Percentiles rank a stretch among this genome's conserved stretches.
Evolutionary conservation across 2,888 invertebrate species (phyloP).

Genomic region (Sarcophaga rosellei): DNA sequence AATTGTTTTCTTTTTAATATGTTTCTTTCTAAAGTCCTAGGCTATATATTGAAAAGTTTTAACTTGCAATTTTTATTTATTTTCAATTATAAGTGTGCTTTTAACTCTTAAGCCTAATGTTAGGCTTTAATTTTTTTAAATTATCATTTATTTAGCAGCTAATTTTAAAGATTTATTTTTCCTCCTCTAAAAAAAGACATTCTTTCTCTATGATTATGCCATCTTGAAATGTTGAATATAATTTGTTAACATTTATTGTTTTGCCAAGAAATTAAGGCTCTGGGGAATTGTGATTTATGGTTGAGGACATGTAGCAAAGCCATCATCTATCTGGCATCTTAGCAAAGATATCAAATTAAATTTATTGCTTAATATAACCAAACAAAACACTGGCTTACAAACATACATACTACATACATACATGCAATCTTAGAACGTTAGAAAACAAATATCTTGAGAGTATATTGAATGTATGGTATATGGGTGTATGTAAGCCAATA

Average conservation of each 20-base stretch:
- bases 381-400: slow-evolving; percentile 46
- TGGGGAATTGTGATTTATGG: slow-evolving; percentile 75
- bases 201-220: not conserved
- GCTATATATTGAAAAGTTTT: too few relatives aligned
- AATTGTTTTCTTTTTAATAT: too few relatives aligned
- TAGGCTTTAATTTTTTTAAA: too few relatives aligned
- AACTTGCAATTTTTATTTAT: too few relatives aligned
- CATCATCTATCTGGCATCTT: not conserved
- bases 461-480: not conserved
- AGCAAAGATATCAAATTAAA: slow-evolving; percentile 74
- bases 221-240: slow-evolving; percentile 37
- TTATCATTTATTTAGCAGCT: slow-evolving; percentile 5
- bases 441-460: slow-evolving; percentile 31
- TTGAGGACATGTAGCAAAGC: slow-evolving; percentile 21
- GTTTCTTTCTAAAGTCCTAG: too few relatives aligned
- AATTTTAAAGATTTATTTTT: slow-evolving; percentile 31
- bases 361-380: slow-evolving; percentile 72
- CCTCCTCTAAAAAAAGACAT: not conserved
- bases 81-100: too few relatives aligned
- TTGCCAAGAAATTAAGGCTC: slow-evolving; percentile 53
- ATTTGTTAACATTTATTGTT: slow-evolving; percentile 65
- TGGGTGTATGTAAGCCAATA: not conserved
- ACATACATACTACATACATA: not conserved
- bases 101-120: too few relatives aligned
- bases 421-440: not conserved